phyloP scores from a whole-genome alignment of 2,888 invertebrate genomes.

The Netelia inedita region DNA sequence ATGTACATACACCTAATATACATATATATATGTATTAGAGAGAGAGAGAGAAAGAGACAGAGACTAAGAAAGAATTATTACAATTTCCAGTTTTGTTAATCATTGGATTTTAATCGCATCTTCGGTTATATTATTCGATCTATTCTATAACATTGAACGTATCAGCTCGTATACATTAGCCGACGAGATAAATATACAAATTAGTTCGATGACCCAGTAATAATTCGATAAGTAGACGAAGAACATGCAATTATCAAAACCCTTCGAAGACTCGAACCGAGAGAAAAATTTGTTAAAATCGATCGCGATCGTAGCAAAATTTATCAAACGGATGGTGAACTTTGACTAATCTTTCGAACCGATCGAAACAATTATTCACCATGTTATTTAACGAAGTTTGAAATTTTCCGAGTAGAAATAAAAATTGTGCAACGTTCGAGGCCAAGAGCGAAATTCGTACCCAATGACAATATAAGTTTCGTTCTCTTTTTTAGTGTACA shows the following conservation, averaged over 20 bases:
- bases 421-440: too few relatives aligned
- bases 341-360: too few relatives aligned
- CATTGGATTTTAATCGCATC: slow-evolving; percentile 45
- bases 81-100: slow-evolving; percentile 41
- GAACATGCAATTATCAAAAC: slow-evolving; percentile 38
- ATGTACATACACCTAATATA: slow-evolving; percentile 14
- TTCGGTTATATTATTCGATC: slow-evolving; percentile 41
- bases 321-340: neutral
- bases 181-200: slow-evolving; percentile 30
- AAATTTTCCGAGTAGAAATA: too few relatives aligned
- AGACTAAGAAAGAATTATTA: neutral
- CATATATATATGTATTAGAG: too few relatives aligned
- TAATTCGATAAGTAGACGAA: slow-evolving; percentile 27
- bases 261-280: slow-evolving; percentile 45
- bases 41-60: slow-evolving; percentile 1
- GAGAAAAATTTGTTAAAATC: slow-evolving; percentile 18
- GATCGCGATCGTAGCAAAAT: slow-evolving; percentile 12
- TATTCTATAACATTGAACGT: slow-evolving; percentile 47
- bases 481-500: too few relatives aligned
- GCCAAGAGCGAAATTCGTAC: too few relatives aligned
- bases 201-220: slow-evolving; percentile 33
- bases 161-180: neutral
- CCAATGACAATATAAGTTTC: too few relatives aligned
- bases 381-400: too few relatives aligned
- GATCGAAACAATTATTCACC: too few relatives aligned